These are phyloP conservation scores for Trachemys scripta DNA, from an alignment of 2,113 vertebrate genomes.

Conservation along the genomic window DNA sequence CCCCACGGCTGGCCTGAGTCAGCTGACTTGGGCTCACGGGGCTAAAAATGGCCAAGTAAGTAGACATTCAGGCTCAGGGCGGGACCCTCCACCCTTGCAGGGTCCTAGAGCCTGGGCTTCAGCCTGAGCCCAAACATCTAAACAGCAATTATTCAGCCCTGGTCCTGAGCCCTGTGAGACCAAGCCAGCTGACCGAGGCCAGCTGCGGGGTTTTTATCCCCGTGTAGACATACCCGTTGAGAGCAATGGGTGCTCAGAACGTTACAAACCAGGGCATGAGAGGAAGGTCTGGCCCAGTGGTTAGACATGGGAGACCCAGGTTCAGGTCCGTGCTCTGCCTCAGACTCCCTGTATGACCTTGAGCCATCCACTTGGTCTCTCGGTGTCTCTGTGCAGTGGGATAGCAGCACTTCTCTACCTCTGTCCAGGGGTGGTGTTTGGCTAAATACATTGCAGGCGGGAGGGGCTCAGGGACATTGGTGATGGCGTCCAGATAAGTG, in stretches of 20 bases:
- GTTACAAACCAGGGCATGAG: background rate
- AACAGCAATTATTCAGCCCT: background rate
- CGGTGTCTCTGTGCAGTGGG: background rate
- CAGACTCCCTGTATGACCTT: background rate
- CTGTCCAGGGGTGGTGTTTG: background rate
- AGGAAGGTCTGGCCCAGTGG: background rate
- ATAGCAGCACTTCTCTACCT: background rate
- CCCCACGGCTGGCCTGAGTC: background rate
- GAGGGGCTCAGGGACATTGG: slow-evolving; percentile 12
- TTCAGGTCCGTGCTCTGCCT: background rate
- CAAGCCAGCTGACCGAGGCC: background rate
- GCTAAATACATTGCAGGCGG: background rate
- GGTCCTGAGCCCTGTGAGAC: background rate
- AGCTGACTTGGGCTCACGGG: background rate
- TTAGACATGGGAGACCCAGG: background rate
- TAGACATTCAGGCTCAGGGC: background rate
- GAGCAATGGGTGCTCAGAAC: background rate
- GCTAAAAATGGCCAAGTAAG: background rate
- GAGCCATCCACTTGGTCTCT: background rate
- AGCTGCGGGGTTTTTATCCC: background rate
- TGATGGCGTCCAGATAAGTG: background rate
- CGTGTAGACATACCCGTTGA: too few species aligned
- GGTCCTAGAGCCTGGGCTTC: background rate
- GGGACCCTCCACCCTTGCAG: too few species aligned
- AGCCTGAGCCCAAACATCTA: background rate